Base-by-base conservation (phyloP, 2,797 vertebrate genomes). In the Dicrostonyx torquatus region DNA sequence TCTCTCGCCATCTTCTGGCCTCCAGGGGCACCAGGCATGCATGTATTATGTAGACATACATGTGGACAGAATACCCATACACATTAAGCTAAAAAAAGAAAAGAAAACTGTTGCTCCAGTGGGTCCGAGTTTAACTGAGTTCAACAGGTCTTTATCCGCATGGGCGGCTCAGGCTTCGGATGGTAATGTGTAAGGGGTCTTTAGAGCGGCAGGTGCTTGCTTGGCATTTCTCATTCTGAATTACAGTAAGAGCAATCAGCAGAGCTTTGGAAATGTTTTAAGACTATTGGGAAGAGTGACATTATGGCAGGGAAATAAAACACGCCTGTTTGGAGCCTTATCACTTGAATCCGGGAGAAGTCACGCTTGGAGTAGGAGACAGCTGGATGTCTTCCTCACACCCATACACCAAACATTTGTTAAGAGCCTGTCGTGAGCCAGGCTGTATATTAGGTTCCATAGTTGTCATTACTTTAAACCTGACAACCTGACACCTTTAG, bases 231-330 rank as follows among this genome's bases (percentile, higher is more conserved):
- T 20, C 50, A 40, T 80, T 73, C 83, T 87, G 89, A 84, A 80
- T 64, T 84, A 73, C 34, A 60, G 70, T 86, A 68, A 43, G 43
- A 85, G 45, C 60, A 89, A 26, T 60, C 53, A 70, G 53, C 37
- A 48, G 58, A 53, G 29, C 60, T 87, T 88, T 66, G 79, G 37
- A 80, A 92, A 48, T 66, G 48, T 62, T 86, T 68, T 79, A 82
- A 84, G 93, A 84, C 58, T 84, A 58, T 48, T 75, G 91, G 89
- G 87, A 70, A 43, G 90, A 58, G 83, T 58, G 89, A 53, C 83
- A 64, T 82, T 92, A 17, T 31, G 58, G 58, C 37, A 11, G 73
- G 53, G 75, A 73, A 77, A 66, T 87, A 34, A 55, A 90, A 79
- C 40, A 60, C 20, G 18, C 55, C 26, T 60, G 58, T 91, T 91